A percentile compares a stretch with the other conserved stretches of the same genome.
phyloP scores from a whole-genome alignment of 2,888 invertebrate genomes.

The Spialia ferax region DNA sequence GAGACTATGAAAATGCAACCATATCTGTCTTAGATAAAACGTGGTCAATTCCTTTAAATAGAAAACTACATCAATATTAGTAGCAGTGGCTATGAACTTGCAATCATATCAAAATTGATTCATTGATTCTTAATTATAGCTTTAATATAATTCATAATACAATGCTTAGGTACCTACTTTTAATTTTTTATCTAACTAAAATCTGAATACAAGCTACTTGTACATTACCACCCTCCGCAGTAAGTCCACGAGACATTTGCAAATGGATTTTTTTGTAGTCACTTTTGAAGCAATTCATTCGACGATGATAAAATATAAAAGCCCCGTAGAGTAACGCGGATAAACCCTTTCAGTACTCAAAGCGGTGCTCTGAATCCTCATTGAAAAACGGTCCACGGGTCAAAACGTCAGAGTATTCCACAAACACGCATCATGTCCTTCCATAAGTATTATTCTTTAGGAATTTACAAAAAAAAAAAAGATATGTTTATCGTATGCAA shows the following conservation, averaged over 20 bases:
- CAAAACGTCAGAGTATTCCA: slow-evolving; percentile 66
- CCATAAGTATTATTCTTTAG: no score
- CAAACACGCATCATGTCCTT: slow-evolving; percentile 55
- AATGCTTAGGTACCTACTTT: no score
- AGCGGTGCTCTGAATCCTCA: slow-evolving; percentile 68
- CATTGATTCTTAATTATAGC: no score
- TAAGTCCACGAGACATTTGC: slow-evolving; percentile 57
- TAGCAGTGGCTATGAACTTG: no score
- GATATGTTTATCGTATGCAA: no score
- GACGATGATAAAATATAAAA: slow-evolving; percentile 76
- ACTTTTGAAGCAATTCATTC: slow-evolving; percentile 71
- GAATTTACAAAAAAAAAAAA: no score
- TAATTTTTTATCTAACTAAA: not conserved
- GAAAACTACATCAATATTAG: no score
- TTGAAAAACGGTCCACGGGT: slow-evolving; percentile 74
- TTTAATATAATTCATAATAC: no score
- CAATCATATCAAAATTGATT: no score
- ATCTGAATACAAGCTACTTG: not conserved
- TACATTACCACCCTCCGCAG: slow-evolving; percentile 23
- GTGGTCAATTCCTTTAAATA: no score
- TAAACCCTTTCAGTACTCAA: slow-evolving; percentile 73
- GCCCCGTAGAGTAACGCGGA: slow-evolving; percentile 65
- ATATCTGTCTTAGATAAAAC: no score
- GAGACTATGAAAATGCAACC: no score
- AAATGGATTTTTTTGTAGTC: slow-evolving; percentile 69